Percentiles rank a stretch among this genome's conserved stretches.
These are phyloP conservation scores for Pleuronectes platessa DNA, from an alignment of 2,113 vertebrate genomes.

Conservation along the genomic window DNA sequence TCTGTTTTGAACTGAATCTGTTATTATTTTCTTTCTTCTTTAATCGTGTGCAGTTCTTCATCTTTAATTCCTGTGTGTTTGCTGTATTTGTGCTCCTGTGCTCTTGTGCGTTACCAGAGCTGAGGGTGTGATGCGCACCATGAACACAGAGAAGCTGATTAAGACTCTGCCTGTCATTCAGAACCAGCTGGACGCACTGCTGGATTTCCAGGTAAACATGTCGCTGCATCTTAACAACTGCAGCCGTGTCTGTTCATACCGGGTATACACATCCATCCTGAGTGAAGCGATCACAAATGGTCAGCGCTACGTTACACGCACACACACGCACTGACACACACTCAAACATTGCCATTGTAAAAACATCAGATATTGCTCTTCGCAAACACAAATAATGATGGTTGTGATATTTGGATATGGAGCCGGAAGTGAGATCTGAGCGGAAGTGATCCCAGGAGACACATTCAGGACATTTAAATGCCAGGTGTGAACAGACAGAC, in stretches of 20 bases:
- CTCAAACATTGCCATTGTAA: too few relatives aligned
- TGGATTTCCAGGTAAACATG: constrained; percentile 91
- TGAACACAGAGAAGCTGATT: constrained; percentile 95
- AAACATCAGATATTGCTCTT: too few relatives aligned
- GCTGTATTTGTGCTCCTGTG: constrained; percentile 6
- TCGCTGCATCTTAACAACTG: neutral
- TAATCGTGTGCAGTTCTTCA: neutral
- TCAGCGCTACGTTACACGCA: too few relatives aligned
- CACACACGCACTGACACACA: too few relatives aligned
- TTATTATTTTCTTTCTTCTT: neutral
- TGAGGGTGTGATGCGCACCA: constrained; percentile 96
- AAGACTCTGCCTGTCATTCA: constrained; percentile 97
- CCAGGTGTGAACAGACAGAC: neutral
- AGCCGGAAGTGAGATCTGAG: too few relatives aligned
- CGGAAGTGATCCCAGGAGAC: neutral
- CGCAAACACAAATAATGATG: too few relatives aligned
- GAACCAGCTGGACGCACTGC: constrained; percentile 95
- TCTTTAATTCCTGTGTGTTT: constrained; percentile 13
- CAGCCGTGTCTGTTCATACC: too few relatives aligned
- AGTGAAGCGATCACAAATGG: neutral
- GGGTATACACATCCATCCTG: neutral
- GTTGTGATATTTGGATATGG: too few relatives aligned
- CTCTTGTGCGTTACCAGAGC: constrained; percentile 77
- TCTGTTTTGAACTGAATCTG: too few relatives aligned
- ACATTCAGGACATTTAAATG: neutral